Conservation (phyloP, 2,797 vertebrate genomes). For the Xerus rutilus region DNA sequence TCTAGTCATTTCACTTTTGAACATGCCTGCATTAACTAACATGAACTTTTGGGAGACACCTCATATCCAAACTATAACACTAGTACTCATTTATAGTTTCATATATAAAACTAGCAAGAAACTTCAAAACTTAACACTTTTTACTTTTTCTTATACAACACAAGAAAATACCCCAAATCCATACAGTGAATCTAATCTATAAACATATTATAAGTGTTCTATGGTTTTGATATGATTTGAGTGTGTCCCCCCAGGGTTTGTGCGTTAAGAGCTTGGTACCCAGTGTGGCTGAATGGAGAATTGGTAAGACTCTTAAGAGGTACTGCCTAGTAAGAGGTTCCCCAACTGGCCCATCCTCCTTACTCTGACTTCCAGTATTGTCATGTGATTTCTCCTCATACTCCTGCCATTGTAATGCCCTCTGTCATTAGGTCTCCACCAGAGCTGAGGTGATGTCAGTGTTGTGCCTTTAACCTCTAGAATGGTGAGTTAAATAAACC, state of each 20-base stretch:
- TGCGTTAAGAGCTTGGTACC: not conserved
- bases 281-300: not conserved
- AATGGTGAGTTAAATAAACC: not conserved
- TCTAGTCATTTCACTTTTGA: too few relatives aligned
- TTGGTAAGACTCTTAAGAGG: not conserved
- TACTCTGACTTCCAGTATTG: not conserved
- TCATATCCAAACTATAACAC: too few relatives aligned
- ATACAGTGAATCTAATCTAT: not conserved
- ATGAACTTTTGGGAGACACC: too few relatives aligned
- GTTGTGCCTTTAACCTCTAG: not conserved
- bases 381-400: too few relatives aligned
- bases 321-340: not conserved
- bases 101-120: not conserved
- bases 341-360: rapidly evolving
- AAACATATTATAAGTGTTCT: not conserved
- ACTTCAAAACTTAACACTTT: not conserved
- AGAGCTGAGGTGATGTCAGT: too few relatives aligned
- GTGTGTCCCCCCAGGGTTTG: not conserved
- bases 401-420: not conserved
- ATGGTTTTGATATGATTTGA: not conserved
- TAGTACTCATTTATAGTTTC: not conserved
- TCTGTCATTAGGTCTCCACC: not conserved
- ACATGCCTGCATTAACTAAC: too few relatives aligned
- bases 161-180: not conserved
- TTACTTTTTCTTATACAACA: not conserved